Base-by-base conservation (phyloP, 2,888 invertebrate species). In the Acanthopleura granulata region DNA sequence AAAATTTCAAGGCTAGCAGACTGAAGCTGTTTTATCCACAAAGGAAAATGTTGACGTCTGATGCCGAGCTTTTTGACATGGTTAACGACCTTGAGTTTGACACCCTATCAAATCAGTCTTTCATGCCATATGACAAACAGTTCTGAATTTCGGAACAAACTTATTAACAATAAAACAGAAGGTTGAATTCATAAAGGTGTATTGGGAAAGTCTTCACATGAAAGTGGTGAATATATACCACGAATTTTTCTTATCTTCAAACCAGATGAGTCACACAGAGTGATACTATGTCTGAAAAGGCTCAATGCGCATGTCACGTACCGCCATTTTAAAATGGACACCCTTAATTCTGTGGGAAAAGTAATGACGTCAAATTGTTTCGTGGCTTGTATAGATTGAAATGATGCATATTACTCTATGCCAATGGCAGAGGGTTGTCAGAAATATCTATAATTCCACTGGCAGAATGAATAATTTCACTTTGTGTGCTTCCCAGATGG, bases 341-440 rank as follows among this genome's bases (percentile, higher is more conserved):
- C 77, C 77, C 75, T 81, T 80, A 71, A 79, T 78, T 75, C 79
- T 81, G 81, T 78, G 18, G 62, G 80, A 16, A 66, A 75, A 27
- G 30, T 79, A 22, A 74, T 79, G 25, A 75, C 69, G 25, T 71
- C 4, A 50, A 73, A 76, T 72, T 78, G 76, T 74, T 78, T 50
- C n/a, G 75, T 79, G 57, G 81, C 77, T 16, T 76, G 72, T 51
- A 61, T 80, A 16, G 79, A 79, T 50, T 72, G 79, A 14, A 73
- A 72, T 49, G 73, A 81, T 70, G 80, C 79, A 0, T 79, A 78
- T 73, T 80, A 79, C 72, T 73, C 75, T 25, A 72, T 81, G 0
- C 74, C 74, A 16, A 62, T 81, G 25, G 29, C 30, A n/a, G 50
- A 72, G 29, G 22, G n/a, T 15, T n/a, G n/a, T n/a, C n/a, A n/a